Percentiles rank a stretch among this genome's conserved stretches.
Evolutionary conservation across 2,113 vertebrate genomes (phyloP).

Genomic region (Alectura lathami): DNA sequence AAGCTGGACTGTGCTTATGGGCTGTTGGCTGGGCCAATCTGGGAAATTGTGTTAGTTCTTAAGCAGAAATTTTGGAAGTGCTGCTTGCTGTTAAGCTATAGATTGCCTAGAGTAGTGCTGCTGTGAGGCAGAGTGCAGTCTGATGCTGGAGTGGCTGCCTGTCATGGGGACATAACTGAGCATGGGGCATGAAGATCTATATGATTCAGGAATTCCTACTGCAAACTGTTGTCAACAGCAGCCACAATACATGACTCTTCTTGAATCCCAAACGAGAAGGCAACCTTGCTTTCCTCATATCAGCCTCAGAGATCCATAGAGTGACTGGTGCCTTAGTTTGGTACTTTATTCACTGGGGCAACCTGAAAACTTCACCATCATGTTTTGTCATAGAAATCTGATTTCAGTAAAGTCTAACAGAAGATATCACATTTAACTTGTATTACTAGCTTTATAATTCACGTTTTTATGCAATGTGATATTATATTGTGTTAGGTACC

Average conservation of each 20-base stretch:
- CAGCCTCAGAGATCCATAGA: background rate
- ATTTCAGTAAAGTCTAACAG: background rate
- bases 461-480: background rate
- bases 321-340: background rate
- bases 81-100: background rate
- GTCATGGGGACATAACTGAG: background rate
- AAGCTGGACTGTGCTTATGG: background rate
- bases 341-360: background rate
- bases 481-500: background rate
- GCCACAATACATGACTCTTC: background rate
- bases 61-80: background rate
- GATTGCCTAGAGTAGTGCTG: background rate
- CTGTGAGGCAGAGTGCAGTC: background rate
- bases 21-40: background rate
- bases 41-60: background rate
- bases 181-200: background rate
- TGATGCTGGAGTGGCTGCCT: background rate
- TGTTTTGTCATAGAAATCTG: background rate
- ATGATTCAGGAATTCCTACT: background rate
- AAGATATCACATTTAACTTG: background rate
- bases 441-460: background rate
- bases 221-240: background rate
- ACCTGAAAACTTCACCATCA: background rate
- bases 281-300: background rate
- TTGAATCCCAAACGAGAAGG: background rate